phyloP scores from a whole-genome alignment of 2,797 vertebrate species.

The Sebastes taczanowskii region DNA sequence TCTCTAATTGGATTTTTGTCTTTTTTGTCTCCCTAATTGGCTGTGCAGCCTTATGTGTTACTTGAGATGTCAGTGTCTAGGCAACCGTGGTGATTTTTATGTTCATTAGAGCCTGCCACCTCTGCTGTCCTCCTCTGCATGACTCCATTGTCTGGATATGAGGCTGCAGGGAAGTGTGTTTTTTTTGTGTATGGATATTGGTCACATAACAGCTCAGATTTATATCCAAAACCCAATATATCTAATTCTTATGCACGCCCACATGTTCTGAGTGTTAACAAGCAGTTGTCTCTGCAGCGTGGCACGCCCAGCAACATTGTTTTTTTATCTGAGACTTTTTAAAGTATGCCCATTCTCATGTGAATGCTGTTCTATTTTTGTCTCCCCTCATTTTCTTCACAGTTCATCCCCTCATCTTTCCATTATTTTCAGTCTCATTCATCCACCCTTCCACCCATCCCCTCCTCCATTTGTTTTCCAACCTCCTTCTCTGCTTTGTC shows the following conservation, averaged over 20 bases:
- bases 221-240: background rate
- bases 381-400: constrained; percentile 9
- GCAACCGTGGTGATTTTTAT: constrained; percentile 45
- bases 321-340: background rate
- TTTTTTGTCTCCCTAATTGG: constrained; percentile 31
- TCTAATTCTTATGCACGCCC: background rate
- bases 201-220: background rate
- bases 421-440: constrained; percentile 29
- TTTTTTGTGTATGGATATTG: background rate
- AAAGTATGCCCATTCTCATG: constrained; percentile 13
- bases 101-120: constrained; percentile 47
- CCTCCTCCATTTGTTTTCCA: constrained; percentile 13
- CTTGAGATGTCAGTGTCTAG: constrained; percentile 29
- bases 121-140: constrained; percentile 36
- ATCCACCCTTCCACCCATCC: background rate
- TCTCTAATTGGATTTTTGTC: background rate
- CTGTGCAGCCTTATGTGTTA: constrained; percentile 4
- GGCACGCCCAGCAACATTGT: constrained; percentile 14
- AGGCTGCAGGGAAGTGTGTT: constrained; percentile 6
- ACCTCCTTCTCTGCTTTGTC: background rate
- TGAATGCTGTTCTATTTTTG: constrained; percentile 40
- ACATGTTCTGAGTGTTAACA: background rate
- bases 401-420: constrained; percentile 47
- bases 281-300: background rate
- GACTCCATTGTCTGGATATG: constrained; percentile 12